Conservation (phyloP, 1,140 invertebrate genomes). For the Papilio dardanus region DNA sequence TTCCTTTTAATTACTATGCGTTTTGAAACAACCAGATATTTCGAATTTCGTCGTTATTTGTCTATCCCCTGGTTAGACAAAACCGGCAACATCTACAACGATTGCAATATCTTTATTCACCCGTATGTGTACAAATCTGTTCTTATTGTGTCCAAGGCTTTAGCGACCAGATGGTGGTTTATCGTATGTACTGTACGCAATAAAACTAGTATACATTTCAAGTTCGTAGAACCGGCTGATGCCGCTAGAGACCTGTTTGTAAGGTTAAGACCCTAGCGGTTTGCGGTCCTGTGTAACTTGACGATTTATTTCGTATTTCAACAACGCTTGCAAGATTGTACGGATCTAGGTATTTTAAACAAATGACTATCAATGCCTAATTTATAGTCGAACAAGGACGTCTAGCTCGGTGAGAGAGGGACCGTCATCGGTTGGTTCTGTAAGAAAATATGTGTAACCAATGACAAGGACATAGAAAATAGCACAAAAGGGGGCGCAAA, state of each 20-base stretch:
- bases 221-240: slow-evolving; percentile 38
- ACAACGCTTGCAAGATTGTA: neutral
- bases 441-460: no score
- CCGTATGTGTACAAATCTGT: neutral
- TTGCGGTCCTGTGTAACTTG: neutral
- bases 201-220: slow-evolving; percentile 40
- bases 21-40: no score
- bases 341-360: neutral
- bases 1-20: no score
- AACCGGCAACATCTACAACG: neutral
- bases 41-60: no score
- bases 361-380: neutral
- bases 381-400: no score
- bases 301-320: slow-evolving; percentile 18
- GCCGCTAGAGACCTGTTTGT: slow-evolving; percentile 36
- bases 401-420: no score
- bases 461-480: no score
- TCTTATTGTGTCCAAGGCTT: slow-evolving; percentile 12
- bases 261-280: slow-evolving; percentile 37
- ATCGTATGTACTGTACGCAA: slow-evolving; percentile 26
- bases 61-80: no score
- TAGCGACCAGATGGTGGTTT: slow-evolving; percentile 36
- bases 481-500: no score
- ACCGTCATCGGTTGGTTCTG: no score
- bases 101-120: neutral